Conservation (phyloP, 2,113 vertebrate species). For the Balaeniceps rex region DNA sequence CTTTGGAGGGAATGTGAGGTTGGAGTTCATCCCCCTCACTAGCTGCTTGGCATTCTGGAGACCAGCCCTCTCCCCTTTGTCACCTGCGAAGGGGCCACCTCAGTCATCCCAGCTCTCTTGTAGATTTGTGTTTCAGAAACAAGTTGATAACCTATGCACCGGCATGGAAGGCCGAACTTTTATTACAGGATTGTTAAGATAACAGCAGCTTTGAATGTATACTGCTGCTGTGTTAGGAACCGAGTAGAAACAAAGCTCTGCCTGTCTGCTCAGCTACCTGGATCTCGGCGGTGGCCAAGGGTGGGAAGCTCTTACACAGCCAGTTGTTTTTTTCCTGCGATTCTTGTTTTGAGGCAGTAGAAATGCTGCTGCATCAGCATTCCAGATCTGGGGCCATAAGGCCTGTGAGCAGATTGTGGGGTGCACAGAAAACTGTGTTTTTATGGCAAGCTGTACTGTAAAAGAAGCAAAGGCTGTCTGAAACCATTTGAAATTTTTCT, state of each 20-base stretch:
- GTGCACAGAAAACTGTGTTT: neutral
- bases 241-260: neutral
- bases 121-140: slow-evolving; percentile 5
- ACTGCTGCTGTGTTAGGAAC: neutral
- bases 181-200: slow-evolving; percentile 21
- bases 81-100: neutral
- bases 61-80: neutral
- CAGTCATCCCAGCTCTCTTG: neutral
- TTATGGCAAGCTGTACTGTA: neutral
- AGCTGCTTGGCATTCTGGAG: neutral
- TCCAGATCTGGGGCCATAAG: slow-evolving; percentile 25
- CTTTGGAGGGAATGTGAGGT: neutral
- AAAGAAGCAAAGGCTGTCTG: slow-evolving; percentile 9
- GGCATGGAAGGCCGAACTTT: neutral
- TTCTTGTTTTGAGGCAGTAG: slow-evolving; percentile 22
- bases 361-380: slow-evolving; percentile 13
- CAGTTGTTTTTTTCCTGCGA: neutral
- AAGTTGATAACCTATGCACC: slow-evolving; percentile 36
- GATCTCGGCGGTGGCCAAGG: neutral
- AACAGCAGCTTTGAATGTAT: neutral
- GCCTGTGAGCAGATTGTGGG: neutral
- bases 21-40: neutral
- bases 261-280: neutral
- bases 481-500: neutral
- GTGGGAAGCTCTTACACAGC: neutral